Percentiles rank a stretch among this genome's conserved stretches.
Evolutionary conservation across 2,888 invertebrate genomes (phyloP).

Genomic region (Nezara viridula): DNA sequence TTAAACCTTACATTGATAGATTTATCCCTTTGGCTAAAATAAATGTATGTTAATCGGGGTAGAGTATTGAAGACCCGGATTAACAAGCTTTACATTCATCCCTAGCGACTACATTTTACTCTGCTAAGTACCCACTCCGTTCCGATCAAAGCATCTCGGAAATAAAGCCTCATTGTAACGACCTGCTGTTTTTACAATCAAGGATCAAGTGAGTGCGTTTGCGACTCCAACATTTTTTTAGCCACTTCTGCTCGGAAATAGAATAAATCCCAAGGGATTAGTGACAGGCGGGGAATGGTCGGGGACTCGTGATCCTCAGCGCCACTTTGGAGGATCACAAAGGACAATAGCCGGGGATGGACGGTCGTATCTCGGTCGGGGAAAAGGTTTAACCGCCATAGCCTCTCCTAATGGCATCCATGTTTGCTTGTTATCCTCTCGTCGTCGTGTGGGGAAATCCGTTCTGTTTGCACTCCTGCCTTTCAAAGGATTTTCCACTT

Average conservation of each 20-base stretch:
- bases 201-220: constrained; percentile 16
- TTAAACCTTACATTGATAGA: background rate
- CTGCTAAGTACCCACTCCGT: background rate
- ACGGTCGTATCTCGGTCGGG: background rate
- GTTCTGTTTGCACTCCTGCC: constrained; percentile 16
- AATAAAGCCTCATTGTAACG: background rate
- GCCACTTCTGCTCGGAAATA: background rate
- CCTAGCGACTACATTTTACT: background rate
- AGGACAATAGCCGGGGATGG: constrained; percentile 31
- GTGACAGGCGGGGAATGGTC: background rate
- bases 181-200: constrained; percentile 7
- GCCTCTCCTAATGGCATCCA: constrained; percentile 1
- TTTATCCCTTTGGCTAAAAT: background rate
- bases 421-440: constrained; percentile 40
- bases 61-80: background rate
- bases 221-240: constrained; percentile 2
- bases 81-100: background rate
- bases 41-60: background rate
- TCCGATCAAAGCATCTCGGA: background rate
- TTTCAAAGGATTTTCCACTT: constrained; percentile 4
- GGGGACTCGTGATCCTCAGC: constrained; percentile 7
- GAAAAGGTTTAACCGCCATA: background rate
- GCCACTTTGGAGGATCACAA: constrained; percentile 32
- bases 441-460: background rate
- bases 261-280: constrained; percentile 35